Conservation (phyloP, 2,888 invertebrate genomes). For the Harpagoxenus sublaevis region DNA sequence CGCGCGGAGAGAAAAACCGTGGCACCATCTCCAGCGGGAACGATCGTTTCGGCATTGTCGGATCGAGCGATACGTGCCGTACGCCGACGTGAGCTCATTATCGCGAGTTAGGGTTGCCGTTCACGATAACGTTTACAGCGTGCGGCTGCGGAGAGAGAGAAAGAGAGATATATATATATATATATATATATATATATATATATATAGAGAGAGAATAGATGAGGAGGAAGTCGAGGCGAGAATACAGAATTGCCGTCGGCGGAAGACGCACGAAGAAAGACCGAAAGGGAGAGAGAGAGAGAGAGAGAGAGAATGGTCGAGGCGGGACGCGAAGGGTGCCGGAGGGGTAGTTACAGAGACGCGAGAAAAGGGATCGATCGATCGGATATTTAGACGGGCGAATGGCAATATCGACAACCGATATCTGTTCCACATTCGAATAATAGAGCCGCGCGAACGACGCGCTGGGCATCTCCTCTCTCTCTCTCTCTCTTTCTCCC, state of each 20-base stretch:
- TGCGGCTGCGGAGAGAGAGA: background rate
- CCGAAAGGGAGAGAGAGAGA: conserved; percentile 10
- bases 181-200: background rate
- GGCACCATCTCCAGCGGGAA: conserved; percentile 12
- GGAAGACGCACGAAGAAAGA: conserved; percentile 44
- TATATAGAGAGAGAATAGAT: conserved; percentile 6
- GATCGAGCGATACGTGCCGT: conserved; percentile 40
- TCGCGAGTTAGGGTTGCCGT: conserved; percentile 47
- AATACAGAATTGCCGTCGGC: conserved; percentile 47
- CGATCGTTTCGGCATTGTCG: conserved; percentile 44
- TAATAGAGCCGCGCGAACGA: conserved; percentile 80
- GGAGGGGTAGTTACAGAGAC: conserved; percentile 28
- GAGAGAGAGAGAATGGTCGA: background rate
- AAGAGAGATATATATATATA: background rate
- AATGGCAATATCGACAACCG: conserved; percentile 82
- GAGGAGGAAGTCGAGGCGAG: conserved; percentile 37
- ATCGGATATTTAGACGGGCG: conserved; percentile 78
- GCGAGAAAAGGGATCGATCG: conserved; percentile 65
- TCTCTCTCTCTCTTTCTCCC: background rate
- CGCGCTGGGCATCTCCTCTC: conserved; percentile 65
- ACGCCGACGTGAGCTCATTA: conserved; percentile 50
- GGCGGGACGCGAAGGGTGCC: conserved; percentile 15
- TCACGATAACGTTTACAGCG: conserved; percentile 38
- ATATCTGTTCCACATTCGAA: conserved; percentile 84
- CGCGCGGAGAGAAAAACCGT: conserved; percentile 21